Percentiles rank a stretch among this genome's conserved stretches.
These are phyloP conservation scores for Trochalopteron elliotii DNA, from an alignment of 2,113 vertebrate species.

Conservation along the genomic window DNA sequence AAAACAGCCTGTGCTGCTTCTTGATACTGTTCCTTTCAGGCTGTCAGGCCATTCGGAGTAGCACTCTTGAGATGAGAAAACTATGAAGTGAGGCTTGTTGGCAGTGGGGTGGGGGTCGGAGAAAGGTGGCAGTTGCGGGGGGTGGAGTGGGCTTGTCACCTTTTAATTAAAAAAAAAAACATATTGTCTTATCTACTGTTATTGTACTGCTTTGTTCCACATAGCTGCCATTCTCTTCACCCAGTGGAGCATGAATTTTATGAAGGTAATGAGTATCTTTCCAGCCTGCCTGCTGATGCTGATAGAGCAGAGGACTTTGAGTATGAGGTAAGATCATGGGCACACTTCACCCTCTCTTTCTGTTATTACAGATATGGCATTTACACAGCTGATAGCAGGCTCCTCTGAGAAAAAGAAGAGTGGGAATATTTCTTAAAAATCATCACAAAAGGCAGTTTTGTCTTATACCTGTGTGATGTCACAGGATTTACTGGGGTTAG, in stretches of 20 bases:
- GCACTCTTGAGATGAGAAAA: neutral
- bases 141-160: neutral
- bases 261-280: constrained; percentile 90
- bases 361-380: neutral
- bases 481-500: neutral
- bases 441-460: neutral
- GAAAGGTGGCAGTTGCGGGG: too few relatives aligned
- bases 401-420: neutral
- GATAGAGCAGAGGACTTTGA: constrained; percentile 93
- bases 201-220: constrained; percentile 55
- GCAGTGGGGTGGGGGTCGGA: neutral
- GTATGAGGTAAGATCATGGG: constrained; percentile 86
- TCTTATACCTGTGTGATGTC: neutral
- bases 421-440: neutral
- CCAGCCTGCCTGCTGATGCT: constrained; percentile 84
- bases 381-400: constrained; percentile 12
- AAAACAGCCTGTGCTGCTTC: neutral
- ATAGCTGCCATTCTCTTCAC: constrained; percentile 94
- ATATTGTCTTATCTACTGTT: constrained; percentile 59
- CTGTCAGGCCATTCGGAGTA: neutral
- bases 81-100: neutral
- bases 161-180: neutral
- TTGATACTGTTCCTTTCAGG: neutral
- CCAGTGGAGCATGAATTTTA: constrained; percentile 91
- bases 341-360: neutral